Base-by-base conservation (phyloP, 2,797 vertebrate genomes). In the Loriculus beryllinus region DNA sequence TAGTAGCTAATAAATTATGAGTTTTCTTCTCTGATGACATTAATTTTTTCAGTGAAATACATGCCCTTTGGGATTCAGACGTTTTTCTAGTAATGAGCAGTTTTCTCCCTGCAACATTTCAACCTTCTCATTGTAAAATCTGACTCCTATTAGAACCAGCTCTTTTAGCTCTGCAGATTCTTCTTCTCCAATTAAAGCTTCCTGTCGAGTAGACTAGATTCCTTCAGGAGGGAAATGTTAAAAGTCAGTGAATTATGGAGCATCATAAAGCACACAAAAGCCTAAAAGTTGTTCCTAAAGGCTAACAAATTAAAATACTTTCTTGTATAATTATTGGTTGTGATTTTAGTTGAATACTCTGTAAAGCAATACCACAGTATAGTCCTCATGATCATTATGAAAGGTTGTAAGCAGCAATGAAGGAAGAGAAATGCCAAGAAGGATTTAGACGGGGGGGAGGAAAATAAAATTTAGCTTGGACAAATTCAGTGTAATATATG, bases 141-240 rank as follows among this genome's bases (percentile, higher is more conserved):
- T 91, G 86, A 90, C 83, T 95, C 86, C 54, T 92, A 82, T 94
- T 94, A 95, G 49, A 95, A 92, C 43, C 18, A 82, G 48, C 11
- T 18, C 83, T 91, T 96, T 93, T 56, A 96, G 69, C 68, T 75
- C 68, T 69, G 18, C 45, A 86, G 88, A 92, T 82, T 81, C 45
- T 90, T 75, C 49, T 90, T 83, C 86, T 82, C 81, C 93, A 96
- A 96, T 96, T 96, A 95, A 94, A 67, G 76, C 47, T 93, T 95
- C 88, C 82, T 94, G 79, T 88, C 0, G 3, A 87, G 62, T 76
- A 76, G 39, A 82, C 49, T 51, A 88, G 81, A 91, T 76, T 94
- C 54, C 62, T 95, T 89, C 88, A 95, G 69, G 54, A 95, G 57
- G 45, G 39, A 94, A 94, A 91, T 92, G 79, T 88, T 95, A 95